Evolutionary conservation across 2,888 invertebrate genomes (phyloP), one percentile per base, ranked within the genome.

Genomic region (Himalopsyche tibetana): DNA sequence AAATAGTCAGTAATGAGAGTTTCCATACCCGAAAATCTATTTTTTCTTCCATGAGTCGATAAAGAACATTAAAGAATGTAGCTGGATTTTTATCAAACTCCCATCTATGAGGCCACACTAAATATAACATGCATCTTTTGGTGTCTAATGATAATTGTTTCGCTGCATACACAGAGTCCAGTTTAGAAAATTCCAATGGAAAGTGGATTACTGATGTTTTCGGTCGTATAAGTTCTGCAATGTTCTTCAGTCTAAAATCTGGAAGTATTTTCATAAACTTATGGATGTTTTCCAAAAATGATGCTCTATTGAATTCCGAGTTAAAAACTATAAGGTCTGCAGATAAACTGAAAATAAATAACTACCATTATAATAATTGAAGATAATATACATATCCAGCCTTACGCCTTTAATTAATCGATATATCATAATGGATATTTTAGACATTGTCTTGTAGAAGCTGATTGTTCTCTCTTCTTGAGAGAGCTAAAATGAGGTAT

Each of bases 81-180:
- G 95, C 94, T 0, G 96, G 96, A 90, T 95, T 94, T 91, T 96
- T 96, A 90, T 96, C 96, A 90, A 96, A 95, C 90, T 96, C 96
- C 96, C 96, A 96, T 89, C 96, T 92, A 91, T 96, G 96, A 0
- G 96, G 95, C 96, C 96, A 96, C 8, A 96, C 94, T 85, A 96
- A 93, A 89, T 94, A 94, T 80, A 95, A 89, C 83, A 89, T 88
- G 82, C 81, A 2, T 36, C 38, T 74, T 19, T 40, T 38, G 11
- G 28, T 84, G 45, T 88, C 17, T 9, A 8, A 9, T 51, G 85
- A 55, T 36, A 56, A 56, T 69, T 82, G 45, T 45, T 79, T 69
- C 55, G 19, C 51, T 28, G 19, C 15, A 80, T 74, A 56, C 9
- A 84, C 38, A 15, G 9, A 82, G 74, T 83, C 89, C 11, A 89